These are phyloP conservation scores for Eristalinus sepulchralis DNA, from an alignment of 2,888 invertebrate genomes.

Conservation along the genomic window DNA sequence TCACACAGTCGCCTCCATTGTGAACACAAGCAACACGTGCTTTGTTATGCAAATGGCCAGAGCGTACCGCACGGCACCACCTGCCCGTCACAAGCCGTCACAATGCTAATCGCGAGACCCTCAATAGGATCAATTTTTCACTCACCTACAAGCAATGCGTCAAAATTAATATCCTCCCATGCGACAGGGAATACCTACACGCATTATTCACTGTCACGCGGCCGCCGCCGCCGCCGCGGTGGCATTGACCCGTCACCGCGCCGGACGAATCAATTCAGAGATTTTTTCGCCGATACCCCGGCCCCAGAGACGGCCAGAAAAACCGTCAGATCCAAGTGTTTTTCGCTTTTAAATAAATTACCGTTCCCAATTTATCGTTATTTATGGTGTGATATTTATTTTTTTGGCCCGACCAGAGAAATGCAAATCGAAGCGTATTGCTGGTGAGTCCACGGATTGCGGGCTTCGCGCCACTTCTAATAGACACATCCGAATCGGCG, in stretches of 20 bases:
- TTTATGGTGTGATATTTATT: conserved; percentile 63
- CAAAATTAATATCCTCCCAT: conserved; percentile 29
- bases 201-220: conserved; percentile 52
- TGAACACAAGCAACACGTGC: background rate
- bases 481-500: conserved; percentile 14
- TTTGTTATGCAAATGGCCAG: background rate
- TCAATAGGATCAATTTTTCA: conserved; percentile 2
- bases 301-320: background rate
- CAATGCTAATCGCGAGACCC: background rate
- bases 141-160: background rate
- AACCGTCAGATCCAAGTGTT: background rate
- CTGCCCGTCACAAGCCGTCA: background rate
- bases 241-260: conserved; percentile 41
- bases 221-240: no score
- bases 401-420: conserved; percentile 39
- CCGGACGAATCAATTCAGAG: conserved; percentile 53
- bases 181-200: conserved; percentile 24
- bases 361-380: conserved; percentile 58
- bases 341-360: conserved; percentile 34
- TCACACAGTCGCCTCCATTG: background rate
- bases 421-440: conserved; percentile 53
- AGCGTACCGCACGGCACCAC: background rate
- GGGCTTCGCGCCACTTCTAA: background rate
- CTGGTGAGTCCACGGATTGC: background rate
- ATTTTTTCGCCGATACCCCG: conserved; percentile 5